A percentile compares a stretch with the other conserved stretches of the same genome.
Conservation (phyloP, 2,113 vertebrate genomes). For the Erinaceus europaeus region DNA sequence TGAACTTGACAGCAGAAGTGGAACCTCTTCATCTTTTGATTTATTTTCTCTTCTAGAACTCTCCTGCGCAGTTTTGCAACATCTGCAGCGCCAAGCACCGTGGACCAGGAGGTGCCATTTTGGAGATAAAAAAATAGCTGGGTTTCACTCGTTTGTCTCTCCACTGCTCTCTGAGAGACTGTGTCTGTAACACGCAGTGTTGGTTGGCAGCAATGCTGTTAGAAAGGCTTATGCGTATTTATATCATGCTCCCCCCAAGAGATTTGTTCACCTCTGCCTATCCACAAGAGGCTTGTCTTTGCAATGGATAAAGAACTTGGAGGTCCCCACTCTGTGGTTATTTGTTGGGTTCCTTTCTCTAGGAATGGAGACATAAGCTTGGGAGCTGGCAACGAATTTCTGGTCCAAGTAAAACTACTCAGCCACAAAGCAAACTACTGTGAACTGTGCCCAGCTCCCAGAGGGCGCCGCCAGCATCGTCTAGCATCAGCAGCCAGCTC, state of each 20-base stretch:
- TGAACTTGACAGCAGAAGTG: not conserved
- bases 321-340: not conserved
- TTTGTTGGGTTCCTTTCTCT: not conserved
- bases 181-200: not conserved
- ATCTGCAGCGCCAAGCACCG: slow-evolving; percentile 96
- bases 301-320: not conserved
- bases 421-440: fast-evolving
- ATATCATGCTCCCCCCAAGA: not conserved
- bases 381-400: not conserved
- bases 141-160: fast-evolving
- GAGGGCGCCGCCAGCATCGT: fast-evolving
- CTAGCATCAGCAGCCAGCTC: too few relatives aligned
- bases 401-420: not conserved
- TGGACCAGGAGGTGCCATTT: slow-evolving; percentile 90
- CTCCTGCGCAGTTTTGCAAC: slow-evolving; percentile 92
- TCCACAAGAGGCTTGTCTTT: not conserved
- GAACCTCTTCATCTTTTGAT: not conserved
- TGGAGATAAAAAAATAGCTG: slow-evolving; percentile 88
- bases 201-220: not conserved
- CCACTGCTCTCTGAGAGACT: not conserved
- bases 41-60: slow-evolving; percentile 79
- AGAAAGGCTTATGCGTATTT: not conserved
- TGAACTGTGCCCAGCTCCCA: not conserved
- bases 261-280: not conserved
- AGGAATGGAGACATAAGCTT: not conserved